Base-by-base conservation (phyloP, 2,797 vertebrate species). In the Trematomus bernacchii region DNA sequence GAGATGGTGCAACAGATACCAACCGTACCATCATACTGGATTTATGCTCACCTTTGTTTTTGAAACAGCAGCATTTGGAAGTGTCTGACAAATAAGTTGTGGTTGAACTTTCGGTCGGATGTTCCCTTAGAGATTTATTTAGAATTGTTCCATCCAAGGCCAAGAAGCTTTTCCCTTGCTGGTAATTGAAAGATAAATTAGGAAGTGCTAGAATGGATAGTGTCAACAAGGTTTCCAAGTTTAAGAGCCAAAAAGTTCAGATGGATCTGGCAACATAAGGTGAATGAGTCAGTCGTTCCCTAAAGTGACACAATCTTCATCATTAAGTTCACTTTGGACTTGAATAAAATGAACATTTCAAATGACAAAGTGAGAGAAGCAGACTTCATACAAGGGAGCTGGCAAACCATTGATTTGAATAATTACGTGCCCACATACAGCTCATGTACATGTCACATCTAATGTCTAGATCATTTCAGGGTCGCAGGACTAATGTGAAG, bases 171-270 rank as follows among this genome's bases (percentile, higher is more conserved):
- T 58, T 33, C 18, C 42, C 10, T 65, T 0, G 0, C 43, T 54
- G 68, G 19, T 71, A 73, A 79, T 59, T 71, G 64, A 65, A 72
- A 73, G 51, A 68, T 44, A 66, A 58, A 58, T 65, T 44, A 61
- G 10, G n/a, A 37, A 21, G 37, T n/a, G 3, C n/a, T 19, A 23
- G 16, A 21, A 44, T 16, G n/a, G 43, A 10, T 57, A n/a, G 33
- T 61, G 48, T 62, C 7, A 27, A 19, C 44, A 61, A 47, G 51
- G 48, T 62, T 65, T 71, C 67, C 47, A 40, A 57, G 16, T 23
- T 77, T 72, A 23, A 46, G 10, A 19, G 23, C 15, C 33, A 13
- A 66, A 58, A 59, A 33, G 47, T 59, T 53, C 3, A 48, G 27
- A 68, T 58, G 8, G 53, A 66, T 59, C 40, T 66, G 60, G 44